A percentile compares a stretch with the other conserved stretches of the same genome.
Conservation (phyloP, 2,888 invertebrate species). For the Psylliodes chrysocephalus region DNA sequence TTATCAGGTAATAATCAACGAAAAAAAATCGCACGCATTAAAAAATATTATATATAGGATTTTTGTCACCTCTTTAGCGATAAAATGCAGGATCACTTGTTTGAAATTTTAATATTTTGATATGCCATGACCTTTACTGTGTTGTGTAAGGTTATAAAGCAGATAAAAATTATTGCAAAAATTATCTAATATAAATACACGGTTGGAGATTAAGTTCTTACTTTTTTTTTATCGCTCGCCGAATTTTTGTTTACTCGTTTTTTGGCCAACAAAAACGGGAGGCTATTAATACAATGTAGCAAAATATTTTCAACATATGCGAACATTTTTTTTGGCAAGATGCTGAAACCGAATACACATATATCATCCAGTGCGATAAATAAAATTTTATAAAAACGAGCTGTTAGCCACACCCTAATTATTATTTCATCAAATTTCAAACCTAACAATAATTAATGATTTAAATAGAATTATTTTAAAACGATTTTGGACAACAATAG, state of each 20-base stretch:
- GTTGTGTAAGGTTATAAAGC: constrained; percentile 41
- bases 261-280: constrained; percentile 25
- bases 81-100: constrained; percentile 15
- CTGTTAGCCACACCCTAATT: constrained; percentile 4
- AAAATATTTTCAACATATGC: constrained; percentile 38
- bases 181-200: constrained; percentile 29
- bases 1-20: not conserved
- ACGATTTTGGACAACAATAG: too few species aligned
- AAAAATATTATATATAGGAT: not conserved
- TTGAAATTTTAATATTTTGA: constrained; percentile 29
- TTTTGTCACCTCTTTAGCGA: constrained; percentile 1
- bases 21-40: not conserved
- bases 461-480: too few species aligned
- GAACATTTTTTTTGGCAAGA: constrained; percentile 32
- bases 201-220: constrained; percentile 29
- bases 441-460: too few species aligned
- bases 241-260: constrained; percentile 32
- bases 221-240: constrained; percentile 28
- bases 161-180: constrained; percentile 33
- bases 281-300: constrained; percentile 41
- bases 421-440: too few species aligned
- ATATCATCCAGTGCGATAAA: constrained; percentile 14
- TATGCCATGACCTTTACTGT: constrained; percentile 34
- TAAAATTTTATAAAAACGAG: constrained; percentile 6
- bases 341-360: constrained; percentile 1